phyloP scores from a whole-genome alignment of 2,797 vertebrate genomes.

The Florisuga fusca region DNA sequence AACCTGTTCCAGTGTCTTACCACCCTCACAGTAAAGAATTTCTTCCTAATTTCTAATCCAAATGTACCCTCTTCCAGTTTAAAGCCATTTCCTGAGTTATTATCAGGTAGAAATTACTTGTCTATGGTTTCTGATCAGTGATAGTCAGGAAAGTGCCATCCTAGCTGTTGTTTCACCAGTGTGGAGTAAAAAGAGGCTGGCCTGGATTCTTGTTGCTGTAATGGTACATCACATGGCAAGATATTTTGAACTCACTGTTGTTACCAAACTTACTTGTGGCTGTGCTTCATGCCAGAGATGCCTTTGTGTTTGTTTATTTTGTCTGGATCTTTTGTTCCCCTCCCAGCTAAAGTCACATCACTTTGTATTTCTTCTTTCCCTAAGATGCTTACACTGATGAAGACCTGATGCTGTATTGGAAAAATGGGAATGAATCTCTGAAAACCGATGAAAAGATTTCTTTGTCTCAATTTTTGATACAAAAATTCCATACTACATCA shows the following conservation, averaged over 20 bases:
- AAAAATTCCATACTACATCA: slow-evolving; percentile 95
- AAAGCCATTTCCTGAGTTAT: not conserved
- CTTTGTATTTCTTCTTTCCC: not conserved
- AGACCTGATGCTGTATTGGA: slow-evolving; percentile 97
- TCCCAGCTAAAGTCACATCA: not conserved
- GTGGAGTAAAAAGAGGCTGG: not conserved
- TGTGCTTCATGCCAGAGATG: not conserved
- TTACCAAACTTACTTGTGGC: not conserved
- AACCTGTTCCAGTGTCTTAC: too few species aligned
- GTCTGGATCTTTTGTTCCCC: not conserved
- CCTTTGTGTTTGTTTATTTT: not conserved
- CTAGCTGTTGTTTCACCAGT: not conserved
- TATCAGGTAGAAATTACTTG: not conserved
- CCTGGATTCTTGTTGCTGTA: not conserved
- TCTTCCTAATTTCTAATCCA: too few species aligned
- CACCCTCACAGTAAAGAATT: too few species aligned
- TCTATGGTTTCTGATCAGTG: not conserved
- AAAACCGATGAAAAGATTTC: slow-evolving; percentile 95
- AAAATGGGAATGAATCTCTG: slow-evolving; percentile 93
- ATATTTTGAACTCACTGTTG: not conserved
- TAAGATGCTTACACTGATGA: slow-evolving; percentile 96
- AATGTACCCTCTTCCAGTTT: too few species aligned
- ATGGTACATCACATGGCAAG: not conserved
- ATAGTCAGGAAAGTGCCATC: not conserved
- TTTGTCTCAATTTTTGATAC: slow-evolving; percentile 96